Conservation (phyloP, 1,140 invertebrate genomes). For the Penaeus japonicus region DNA sequence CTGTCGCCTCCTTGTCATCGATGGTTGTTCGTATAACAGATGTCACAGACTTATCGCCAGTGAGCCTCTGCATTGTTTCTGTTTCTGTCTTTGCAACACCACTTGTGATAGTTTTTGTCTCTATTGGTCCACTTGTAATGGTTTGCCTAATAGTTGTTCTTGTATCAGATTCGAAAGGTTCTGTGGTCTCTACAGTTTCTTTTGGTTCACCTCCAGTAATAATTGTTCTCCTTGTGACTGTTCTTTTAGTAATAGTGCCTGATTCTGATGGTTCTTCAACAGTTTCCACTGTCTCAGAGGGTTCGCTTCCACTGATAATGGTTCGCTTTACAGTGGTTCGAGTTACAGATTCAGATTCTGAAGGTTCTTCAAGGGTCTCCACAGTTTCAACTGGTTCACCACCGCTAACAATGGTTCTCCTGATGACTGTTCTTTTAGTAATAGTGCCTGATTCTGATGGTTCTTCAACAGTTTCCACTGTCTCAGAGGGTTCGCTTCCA, state of each 20-base stretch:
- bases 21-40: too few relatives aligned
- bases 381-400: slow-evolving; percentile 8
- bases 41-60: too few relatives aligned
- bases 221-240: background rate
- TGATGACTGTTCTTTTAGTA: slow-evolving; percentile 9
- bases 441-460: background rate
- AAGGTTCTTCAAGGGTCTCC: background rate
- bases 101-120: background rate
- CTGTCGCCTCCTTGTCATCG: too few relatives aligned
- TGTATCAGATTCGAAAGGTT: background rate
- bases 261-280: background rate
- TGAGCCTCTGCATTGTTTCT: too few relatives aligned
- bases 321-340: too few relatives aligned
- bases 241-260: slow-evolving; percentile 13
- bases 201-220: background rate
- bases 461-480: background rate
- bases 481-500: background rate
- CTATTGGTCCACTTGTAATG: background rate
- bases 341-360: background rate
- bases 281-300: background rate
- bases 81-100: background rate
- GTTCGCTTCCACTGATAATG: background rate
- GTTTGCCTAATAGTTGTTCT: slow-evolving; percentile 6
- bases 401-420: background rate
- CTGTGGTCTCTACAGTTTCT: background rate